phyloP scores from a whole-genome alignment of 2,888 invertebrate genomes.

The Gari tellinella region DNA sequence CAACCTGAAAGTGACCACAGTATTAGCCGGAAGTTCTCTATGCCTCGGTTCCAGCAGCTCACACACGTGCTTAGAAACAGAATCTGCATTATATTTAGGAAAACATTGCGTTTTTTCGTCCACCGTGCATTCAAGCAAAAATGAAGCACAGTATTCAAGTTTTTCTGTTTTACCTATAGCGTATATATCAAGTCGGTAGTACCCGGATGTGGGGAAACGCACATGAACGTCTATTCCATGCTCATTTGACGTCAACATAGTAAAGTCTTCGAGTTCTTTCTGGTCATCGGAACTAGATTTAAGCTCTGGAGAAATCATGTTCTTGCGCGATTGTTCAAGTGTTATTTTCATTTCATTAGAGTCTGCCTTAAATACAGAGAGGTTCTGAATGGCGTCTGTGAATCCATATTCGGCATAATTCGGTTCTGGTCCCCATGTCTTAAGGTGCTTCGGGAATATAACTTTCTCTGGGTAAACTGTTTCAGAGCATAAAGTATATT shows the following conservation, averaged over 20 bases:
- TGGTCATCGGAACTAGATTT: slow-evolving; percentile 46
- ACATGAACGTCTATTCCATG: slow-evolving; percentile 44
- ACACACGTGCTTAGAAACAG: slow-evolving; percentile 48
- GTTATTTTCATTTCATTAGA: slow-evolving; percentile 47
- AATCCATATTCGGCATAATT: slow-evolving; percentile 65
- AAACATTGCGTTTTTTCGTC: slow-evolving; percentile 35
- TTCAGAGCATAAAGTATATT: slow-evolving; percentile 53
- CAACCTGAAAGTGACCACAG: slow-evolving; percentile 50
- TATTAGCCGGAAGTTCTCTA: slow-evolving; percentile 53
- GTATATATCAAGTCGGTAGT: slow-evolving; percentile 59
- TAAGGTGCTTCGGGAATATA: slow-evolving; percentile 56
- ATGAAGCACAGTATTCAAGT: slow-evolving; percentile 57
- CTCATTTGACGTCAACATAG: slow-evolving; percentile 50
- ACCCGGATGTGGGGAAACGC: slow-evolving; percentile 58
- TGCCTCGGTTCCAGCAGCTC: slow-evolving; percentile 54
- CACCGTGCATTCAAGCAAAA: slow-evolving; percentile 51
- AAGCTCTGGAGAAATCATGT: slow-evolving; percentile 49
- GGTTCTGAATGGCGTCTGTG: slow-evolving; percentile 48
- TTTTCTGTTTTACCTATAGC: slow-evolving; percentile 56
- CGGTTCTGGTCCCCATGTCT: slow-evolving; percentile 62
- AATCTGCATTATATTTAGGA: slow-evolving; percentile 62
- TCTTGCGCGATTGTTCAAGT: slow-evolving; percentile 49
- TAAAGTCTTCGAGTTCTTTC: slow-evolving; percentile 49
- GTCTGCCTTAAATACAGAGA: slow-evolving; percentile 49
- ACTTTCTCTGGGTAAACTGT: slow-evolving; percentile 28